Conservation (phyloP, 2,797 vertebrate species). For the Darevskia nairensis region DNA sequence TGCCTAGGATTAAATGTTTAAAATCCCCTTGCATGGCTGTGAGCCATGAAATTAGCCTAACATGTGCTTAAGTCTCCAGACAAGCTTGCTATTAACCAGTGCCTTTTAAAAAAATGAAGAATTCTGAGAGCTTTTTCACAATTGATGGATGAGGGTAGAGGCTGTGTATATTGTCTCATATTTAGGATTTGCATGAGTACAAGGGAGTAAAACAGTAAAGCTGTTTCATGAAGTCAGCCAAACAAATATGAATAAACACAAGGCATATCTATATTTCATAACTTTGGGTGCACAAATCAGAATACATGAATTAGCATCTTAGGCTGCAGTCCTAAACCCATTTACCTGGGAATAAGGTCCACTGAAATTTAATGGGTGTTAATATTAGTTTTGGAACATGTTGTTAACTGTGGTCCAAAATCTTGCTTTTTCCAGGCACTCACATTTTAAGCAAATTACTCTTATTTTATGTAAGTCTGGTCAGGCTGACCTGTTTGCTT, state of each 20-base stretch:
- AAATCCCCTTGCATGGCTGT: background rate
- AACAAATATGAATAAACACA: background rate
- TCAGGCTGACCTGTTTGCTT: slow-evolving; percentile 49
- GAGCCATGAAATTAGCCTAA: background rate
- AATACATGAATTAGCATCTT: background rate
- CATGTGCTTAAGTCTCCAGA: background rate
- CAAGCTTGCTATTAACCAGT: background rate
- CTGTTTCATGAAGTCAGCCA: background rate
- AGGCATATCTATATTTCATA: background rate
- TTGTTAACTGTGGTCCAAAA: background rate
- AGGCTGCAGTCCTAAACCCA: background rate
- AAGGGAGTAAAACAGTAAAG: background rate
- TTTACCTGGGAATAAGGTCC: too few species aligned
- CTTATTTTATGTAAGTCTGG: slow-evolving; percentile 9
- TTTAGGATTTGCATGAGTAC: background rate
- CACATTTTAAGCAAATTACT: slow-evolving; percentile 22
- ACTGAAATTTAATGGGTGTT: slow-evolving; percentile 3
- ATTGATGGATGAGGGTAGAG: background rate
- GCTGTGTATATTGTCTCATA: background rate
- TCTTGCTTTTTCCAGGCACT: slow-evolving; percentile 25
- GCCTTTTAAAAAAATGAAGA: background rate
- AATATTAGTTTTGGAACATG: slow-evolving; percentile 7
- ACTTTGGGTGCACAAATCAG: background rate
- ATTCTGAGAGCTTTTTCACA: background rate
- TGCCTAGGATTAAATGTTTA: background rate